Conservation (phyloP, 2,113 vertebrate genomes). For the Cynoglossus semilaevis region DNA sequence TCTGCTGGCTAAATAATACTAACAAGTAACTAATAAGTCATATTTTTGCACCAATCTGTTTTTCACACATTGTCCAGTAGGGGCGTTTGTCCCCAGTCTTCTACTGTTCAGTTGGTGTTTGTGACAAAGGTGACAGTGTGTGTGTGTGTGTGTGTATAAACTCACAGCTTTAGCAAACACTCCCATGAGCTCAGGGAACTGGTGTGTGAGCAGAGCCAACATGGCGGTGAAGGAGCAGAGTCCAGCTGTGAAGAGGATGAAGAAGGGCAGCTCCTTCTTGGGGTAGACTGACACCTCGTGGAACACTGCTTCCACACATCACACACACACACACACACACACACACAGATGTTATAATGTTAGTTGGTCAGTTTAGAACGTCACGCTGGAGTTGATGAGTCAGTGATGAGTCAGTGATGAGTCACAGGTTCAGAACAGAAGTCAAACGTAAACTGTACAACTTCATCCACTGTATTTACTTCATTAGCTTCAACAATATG, state of each 20-base stretch:
- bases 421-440: too few species aligned
- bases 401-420: too few species aligned
- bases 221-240: conserved; percentile 98
- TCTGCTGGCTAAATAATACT: conserved; percentile 29
- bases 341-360: conserved; percentile 32
- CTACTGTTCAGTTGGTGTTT: too few species aligned
- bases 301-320: conserved; percentile 85
- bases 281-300: conserved; percentile 99
- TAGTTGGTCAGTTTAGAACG: conserved; percentile 22
- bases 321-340: conserved; percentile 30
- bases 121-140: neutral
- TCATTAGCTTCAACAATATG: too few species aligned
- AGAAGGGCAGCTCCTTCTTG: conserved; percentile 98
- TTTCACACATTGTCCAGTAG: too few species aligned
- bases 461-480: too few species aligned
- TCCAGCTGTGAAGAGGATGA: conserved; percentile 97
- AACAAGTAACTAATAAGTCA: neutral
- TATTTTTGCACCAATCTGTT: too few species aligned
- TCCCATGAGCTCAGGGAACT: conserved; percentile 98
- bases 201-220: conserved; percentile 97
- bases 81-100: too few species aligned
- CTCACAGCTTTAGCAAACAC: conserved; percentile 99
- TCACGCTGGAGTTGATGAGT: too few species aligned
- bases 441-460: too few species aligned
- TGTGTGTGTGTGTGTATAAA: conserved; percentile 41